These are phyloP conservation scores for Zaprionus taronus DNA, from an alignment of 1,140 invertebrate genomes.

Conservation along the genomic window DNA sequence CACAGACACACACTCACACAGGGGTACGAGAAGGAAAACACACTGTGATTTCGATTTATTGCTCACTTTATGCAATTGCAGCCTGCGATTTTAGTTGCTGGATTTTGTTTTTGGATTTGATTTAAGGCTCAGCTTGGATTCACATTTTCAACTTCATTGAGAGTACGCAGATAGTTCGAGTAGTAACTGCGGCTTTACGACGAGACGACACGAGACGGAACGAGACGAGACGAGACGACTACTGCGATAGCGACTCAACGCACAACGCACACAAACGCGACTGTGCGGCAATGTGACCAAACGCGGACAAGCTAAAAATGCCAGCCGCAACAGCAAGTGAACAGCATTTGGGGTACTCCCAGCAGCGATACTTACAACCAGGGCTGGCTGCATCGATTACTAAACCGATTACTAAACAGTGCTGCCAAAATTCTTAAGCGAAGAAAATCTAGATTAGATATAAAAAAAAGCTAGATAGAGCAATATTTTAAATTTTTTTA, in stretches of 20 bases:
- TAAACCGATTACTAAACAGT: background rate
- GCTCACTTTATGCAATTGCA: slow-evolving; percentile 1
- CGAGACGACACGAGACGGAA: background rate
- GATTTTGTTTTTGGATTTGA: background rate
- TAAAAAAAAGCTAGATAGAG: too few species aligned
- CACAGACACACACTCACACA: background rate
- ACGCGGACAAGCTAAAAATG: background rate
- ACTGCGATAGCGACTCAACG: background rate
- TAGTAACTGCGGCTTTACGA: slow-evolving; percentile 6
- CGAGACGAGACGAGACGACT: background rate
- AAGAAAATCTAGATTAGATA: too few species aligned
- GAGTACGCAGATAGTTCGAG: slow-evolving; percentile 4
- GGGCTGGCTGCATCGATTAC: background rate
- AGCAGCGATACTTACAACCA: background rate
- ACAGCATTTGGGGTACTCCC: background rate
- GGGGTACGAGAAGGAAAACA: background rate
- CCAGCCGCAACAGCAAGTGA: too few species aligned
- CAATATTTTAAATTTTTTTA: too few species aligned
- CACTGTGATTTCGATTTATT: slow-evolving; percentile 8
- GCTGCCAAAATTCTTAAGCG: too few species aligned
- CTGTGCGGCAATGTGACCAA: slow-evolving; percentile 1
- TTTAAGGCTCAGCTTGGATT: background rate
- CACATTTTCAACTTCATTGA: slow-evolving; percentile 10
- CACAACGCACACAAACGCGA: slow-evolving; percentile 9
- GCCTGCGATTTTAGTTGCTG: background rate